A percentile compares a stretch with the other conserved stretches of the same genome.
phyloP scores from a whole-genome alignment of 2,888 invertebrate species.

The Phragmatobia fuliginosa region DNA sequence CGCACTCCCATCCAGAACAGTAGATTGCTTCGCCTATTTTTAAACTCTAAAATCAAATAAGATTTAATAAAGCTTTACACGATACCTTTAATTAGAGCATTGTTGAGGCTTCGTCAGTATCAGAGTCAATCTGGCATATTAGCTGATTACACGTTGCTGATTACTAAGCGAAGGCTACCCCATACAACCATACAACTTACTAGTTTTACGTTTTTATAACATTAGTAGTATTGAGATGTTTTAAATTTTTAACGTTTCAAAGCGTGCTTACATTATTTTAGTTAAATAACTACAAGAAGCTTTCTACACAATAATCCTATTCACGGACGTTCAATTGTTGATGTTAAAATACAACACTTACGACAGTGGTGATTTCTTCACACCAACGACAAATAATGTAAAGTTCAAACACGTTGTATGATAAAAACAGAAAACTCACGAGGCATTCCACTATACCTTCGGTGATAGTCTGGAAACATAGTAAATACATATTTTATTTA shows the following conservation, averaged over 20 bases:
- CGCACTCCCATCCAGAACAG: conserved; percentile 76
- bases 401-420: conserved; percentile 73
- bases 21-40: conserved; percentile 70
- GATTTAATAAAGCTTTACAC: neutral
- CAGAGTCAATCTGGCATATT: too few relatives aligned
- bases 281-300: too few relatives aligned
- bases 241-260: too few relatives aligned
- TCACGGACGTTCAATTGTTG: neutral
- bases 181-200: too few relatives aligned
- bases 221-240: too few relatives aligned
- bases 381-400: conserved; percentile 78
- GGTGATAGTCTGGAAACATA: conserved; percentile 63
- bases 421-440: conserved; percentile 72
- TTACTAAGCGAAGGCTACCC: too few relatives aligned
- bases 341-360: conserved; percentile 35
- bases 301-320: neutral
- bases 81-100: too few relatives aligned
- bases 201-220: too few relatives aligned
- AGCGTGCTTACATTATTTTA: too few relatives aligned
- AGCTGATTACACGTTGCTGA: too few relatives aligned
- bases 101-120: too few relatives aligned
- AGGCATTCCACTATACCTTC: conserved; percentile 63
- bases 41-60: conserved; percentile 63
- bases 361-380: conserved; percentile 76
- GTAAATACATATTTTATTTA: too few relatives aligned